These are phyloP conservation scores for Drusus annulatus DNA, from an alignment of 1,140 invertebrate species.

Conservation along the genomic window DNA sequence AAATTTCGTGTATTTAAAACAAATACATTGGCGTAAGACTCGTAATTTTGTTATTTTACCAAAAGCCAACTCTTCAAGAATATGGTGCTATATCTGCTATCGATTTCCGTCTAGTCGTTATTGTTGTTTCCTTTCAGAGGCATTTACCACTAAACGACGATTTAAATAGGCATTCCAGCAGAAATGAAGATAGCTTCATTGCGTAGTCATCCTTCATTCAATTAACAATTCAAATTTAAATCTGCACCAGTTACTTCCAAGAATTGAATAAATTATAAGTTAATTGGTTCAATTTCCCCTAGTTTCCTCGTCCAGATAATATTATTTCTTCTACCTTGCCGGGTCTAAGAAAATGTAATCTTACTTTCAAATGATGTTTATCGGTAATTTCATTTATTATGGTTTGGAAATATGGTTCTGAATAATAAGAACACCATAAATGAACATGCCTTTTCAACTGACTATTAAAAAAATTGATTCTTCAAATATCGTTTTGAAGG, in stretches of 20 bases:
- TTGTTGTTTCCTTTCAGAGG: background rate
- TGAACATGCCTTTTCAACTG: too few species aligned
- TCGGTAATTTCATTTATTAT: constrained; percentile 13
- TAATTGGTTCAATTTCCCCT: constrained; percentile 27
- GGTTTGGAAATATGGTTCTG: background rate
- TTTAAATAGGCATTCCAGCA: constrained; percentile 23
- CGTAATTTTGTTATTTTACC: too few species aligned
- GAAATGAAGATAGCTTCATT: constrained; percentile 10
- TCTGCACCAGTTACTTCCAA: constrained; percentile 16
- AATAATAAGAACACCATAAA: background rate
- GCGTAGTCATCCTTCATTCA: constrained; percentile 28
- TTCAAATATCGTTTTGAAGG: too few species aligned
- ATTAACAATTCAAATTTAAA: constrained; percentile 43
- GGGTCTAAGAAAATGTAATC: constrained; percentile 9
- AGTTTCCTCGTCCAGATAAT: constrained; percentile 5
- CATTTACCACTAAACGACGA: constrained; percentile 6
- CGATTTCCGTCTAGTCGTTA: background rate
- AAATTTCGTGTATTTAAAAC: too few species aligned
- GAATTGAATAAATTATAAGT: constrained; percentile 38
- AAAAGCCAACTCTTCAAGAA: too few species aligned
- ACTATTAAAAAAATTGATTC: too few species aligned
- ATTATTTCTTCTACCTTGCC: background rate
- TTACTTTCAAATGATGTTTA: constrained; percentile 22
- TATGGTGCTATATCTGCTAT: too few species aligned
- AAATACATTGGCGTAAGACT: too few species aligned